These are phyloP conservation scores for Galerucella calmariensis DNA, from an alignment of 2,888 invertebrate genomes.

Conservation along the genomic window DNA sequence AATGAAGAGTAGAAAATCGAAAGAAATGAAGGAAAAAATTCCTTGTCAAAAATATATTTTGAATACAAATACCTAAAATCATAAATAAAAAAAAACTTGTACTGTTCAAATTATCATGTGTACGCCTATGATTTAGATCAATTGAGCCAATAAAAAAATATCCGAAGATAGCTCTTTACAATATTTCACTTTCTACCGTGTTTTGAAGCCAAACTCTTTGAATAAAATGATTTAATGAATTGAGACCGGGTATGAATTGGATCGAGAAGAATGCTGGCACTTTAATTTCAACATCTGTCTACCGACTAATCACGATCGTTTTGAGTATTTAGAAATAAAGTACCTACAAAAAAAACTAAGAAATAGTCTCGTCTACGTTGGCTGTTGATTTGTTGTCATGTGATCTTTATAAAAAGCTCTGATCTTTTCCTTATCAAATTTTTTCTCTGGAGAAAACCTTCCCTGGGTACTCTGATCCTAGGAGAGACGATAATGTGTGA, in stretches of 20 bases:
- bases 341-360: neutral
- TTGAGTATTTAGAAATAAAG: neutral
- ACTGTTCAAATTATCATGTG: neutral
- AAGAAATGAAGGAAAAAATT: no score
- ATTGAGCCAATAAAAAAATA: neutral
- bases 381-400: neutral
- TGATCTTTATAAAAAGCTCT: neutral
- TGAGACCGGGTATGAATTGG: neutral
- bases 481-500: no score
- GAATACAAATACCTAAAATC: no score
- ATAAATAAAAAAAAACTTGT: no score
- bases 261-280: constrained; percentile 8
- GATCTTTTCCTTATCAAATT: no score
- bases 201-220: constrained; percentile 1
- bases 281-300: constrained; percentile 2
- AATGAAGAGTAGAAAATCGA: no score
- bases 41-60: no score
- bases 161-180: neutral
- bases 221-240: neutral
- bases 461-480: no score
- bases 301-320: constrained; percentile 6
- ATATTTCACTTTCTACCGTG: neutral
- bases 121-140: neutral
- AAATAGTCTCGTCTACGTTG: neutral
- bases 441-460: no score